Evolutionary conservation across 2,113 vertebrate species (phyloP).

Genomic region (Hippocampus mohnikei): DNA sequence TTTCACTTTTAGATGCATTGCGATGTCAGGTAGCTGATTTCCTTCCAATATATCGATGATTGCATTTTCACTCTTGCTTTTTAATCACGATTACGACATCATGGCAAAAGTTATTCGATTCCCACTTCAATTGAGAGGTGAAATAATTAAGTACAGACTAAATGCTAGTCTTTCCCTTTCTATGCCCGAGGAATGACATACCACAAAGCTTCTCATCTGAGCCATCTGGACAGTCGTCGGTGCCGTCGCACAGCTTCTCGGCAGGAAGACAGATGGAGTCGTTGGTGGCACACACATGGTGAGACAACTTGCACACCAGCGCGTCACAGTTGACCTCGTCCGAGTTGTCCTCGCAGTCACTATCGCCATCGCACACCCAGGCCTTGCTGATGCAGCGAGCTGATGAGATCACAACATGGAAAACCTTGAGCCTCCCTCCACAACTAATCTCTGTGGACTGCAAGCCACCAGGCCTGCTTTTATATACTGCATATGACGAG

Average conservation of each 20-base stretch:
- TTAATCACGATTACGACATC: not conserved
- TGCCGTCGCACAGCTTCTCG: slow-evolving; percentile 89
- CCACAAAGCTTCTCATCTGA: slow-evolving; percentile 94
- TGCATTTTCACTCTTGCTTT: not conserved
- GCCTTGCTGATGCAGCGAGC: slow-evolving; percentile 97
- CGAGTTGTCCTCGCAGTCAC: slow-evolving; percentile 93
- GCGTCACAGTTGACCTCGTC: slow-evolving; percentile 95
- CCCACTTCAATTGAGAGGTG: not conserved
- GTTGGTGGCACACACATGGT: slow-evolving; percentile 90
- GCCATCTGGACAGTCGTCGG: slow-evolving; percentile 86
- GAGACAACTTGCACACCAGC: slow-evolving; percentile 89
- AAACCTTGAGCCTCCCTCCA: not conserved
- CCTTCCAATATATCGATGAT: too few species aligned
- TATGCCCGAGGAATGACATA: slow-evolving; percentile 49
- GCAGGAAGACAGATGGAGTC: slow-evolving; percentile 89
- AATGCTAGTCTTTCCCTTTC: not conserved
- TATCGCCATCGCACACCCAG: slow-evolving; percentile 96
- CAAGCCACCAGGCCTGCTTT: not conserved
- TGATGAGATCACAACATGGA: slow-evolving; percentile 32
- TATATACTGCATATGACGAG: not conserved
- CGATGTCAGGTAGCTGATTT: too few species aligned
- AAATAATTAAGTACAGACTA: not conserved
- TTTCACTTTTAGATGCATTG: too few species aligned
- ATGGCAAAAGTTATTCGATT: not conserved
- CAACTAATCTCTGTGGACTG: not conserved